These are phyloP conservation scores for Psix sp. DNA, from an alignment of 1,140 invertebrate genomes.

Conservation along the genomic window DNA sequence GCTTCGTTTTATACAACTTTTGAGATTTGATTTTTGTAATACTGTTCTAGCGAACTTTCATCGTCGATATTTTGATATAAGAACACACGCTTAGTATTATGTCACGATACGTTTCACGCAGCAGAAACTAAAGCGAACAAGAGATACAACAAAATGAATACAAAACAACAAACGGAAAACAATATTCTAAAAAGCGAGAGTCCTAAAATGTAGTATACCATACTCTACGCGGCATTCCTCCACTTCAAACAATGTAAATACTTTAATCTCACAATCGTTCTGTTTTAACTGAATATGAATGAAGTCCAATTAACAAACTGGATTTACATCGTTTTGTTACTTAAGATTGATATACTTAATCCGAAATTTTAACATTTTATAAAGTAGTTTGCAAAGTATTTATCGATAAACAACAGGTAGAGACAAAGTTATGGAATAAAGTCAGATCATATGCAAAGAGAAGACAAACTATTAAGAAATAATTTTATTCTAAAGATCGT, in stretches of 20 bases:
- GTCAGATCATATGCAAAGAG: too few species aligned
- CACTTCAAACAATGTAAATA: slow-evolving; percentile 35
- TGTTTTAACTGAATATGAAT: slow-evolving; percentile 4
- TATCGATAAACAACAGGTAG: slow-evolving; percentile 26
- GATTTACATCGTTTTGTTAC: slow-evolving; percentile 36
- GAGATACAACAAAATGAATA: too few species aligned
- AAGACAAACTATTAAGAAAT: slow-evolving; percentile 23
- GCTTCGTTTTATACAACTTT: too few species aligned
- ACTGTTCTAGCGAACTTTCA: too few species aligned
- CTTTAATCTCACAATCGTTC: slow-evolving; percentile 13
- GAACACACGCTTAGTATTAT: too few species aligned
- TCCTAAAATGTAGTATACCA: slow-evolving; percentile 34
- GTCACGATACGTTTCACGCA: too few species aligned
- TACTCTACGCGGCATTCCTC: slow-evolving; percentile 24
- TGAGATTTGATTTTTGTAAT: too few species aligned
- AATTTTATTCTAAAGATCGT: slow-evolving; percentile 42
- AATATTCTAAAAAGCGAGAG: slow-evolving; percentile 49
- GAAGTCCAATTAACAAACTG: background rate
- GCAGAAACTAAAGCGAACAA: slow-evolving; percentile 13
- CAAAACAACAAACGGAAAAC: slow-evolving; percentile 21
- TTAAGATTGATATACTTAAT: slow-evolving; percentile 43
- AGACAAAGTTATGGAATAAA: too few species aligned
- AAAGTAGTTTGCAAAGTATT: slow-evolving; percentile 40
- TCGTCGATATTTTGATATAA: too few species aligned
- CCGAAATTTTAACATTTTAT: slow-evolving; percentile 47